Conservation (phyloP, 2,888 invertebrate species). For the Acholoe squamosa region DNA sequence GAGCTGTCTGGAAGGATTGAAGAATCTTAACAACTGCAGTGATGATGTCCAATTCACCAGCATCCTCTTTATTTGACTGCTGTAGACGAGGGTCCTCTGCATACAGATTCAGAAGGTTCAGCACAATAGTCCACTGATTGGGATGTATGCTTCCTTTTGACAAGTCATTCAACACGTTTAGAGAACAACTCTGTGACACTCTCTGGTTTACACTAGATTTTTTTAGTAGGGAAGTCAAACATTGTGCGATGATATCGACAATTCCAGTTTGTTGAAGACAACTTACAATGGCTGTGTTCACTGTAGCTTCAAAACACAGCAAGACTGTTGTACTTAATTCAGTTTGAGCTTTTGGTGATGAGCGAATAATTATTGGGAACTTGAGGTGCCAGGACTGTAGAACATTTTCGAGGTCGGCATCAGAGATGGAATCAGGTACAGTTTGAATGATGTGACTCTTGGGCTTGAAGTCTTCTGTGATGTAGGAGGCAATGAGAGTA, state of each 20-base stretch:
- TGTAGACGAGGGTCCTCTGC: not conserved
- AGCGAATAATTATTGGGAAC: not conserved
- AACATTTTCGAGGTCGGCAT: not conserved
- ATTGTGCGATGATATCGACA: not conserved
- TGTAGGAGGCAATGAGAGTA: constrained; percentile 24
- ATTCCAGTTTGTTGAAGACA: not conserved
- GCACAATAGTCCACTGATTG: not conserved
- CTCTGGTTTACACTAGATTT: not conserved
- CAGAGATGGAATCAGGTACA: not conserved
- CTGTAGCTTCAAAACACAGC: not conserved
- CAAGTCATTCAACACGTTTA: not conserved
- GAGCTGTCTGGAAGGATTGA: constrained; percentile 43
- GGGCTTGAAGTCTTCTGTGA: constrained; percentile 21
- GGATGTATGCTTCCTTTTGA: not conserved
- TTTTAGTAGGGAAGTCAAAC: not conserved
- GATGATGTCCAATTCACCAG: not conserved
- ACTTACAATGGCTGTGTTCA: not conserved
- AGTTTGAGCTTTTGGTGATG: not conserved
- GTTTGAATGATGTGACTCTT: constrained; percentile 17
- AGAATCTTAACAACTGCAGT: not conserved
- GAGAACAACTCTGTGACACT: not conserved
- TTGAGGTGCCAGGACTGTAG: constrained; percentile 15
- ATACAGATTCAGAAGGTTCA: not conserved
- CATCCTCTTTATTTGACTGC: not conserved
- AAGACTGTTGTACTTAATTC: not conserved